Evolutionary conservation across 2,888 invertebrate species (phyloP), one percentile per base, ranked within the genome.

Genomic region (Lypha dubia): DNA sequence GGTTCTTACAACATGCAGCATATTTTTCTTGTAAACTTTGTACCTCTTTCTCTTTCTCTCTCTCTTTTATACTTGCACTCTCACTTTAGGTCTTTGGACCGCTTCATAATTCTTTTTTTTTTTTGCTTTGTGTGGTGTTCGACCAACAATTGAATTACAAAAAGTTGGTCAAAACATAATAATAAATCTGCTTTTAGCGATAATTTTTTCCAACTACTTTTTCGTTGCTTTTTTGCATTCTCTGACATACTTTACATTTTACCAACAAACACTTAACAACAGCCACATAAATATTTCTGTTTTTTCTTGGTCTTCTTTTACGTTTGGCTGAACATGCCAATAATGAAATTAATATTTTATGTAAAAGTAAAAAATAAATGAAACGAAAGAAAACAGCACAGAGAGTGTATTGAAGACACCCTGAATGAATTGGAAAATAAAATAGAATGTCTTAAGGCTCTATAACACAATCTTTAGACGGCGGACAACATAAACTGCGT

Each of bases 201-300:
- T 77, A 60, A 58, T 38, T 60, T 58, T 76, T 79, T 63, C 41
- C 41, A 58, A 44, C 32, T 71, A 63, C 46, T 46, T 62, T 17
- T 70, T 24, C 20, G 17, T 15, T 51, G 49, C 24, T 63, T 67
- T 76, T 82, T 75, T 77, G 65, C 84, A 84, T 84, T 84, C 80
- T 80, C 84, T 84, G 84, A 84, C 84, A 84, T 67, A 84, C 80
- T 84, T 84, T 80, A 70, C 56, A 75, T 83, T 63, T 35, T n/a
- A n/a, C n/a, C n/a, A 46, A 35, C 22, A 58, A 49, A 68, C 22
- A 35, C 24, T 70, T 17, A 58, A 58, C 73, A 24, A 58, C 73
- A 24, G 44, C 44, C 62, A 32, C 75, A 49, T 38, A 24, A 41
- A 38, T 51, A 73, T 32, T 67, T 28, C 49, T 56, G 49, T 68